Base-by-base conservation (phyloP, 2,797 vertebrate species). In the Pteronotus mesoamericanus region DNA sequence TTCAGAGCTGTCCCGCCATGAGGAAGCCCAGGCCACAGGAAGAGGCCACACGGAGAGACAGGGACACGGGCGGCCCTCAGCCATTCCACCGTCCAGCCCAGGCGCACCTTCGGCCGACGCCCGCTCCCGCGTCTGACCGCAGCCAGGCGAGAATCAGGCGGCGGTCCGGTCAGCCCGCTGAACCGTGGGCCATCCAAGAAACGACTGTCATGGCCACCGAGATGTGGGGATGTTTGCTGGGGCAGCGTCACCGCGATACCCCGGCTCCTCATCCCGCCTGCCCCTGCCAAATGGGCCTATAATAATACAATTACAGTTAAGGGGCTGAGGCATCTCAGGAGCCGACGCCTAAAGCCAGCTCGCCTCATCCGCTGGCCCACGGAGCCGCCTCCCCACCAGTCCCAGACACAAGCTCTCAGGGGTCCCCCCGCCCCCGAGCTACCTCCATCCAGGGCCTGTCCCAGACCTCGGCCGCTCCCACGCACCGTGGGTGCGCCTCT, bases 71-170 rank as follows among this genome's bases (percentile, higher is more conserved):
- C 5, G 1, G 7, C 71, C 83, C 39, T 6, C n/a, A 5, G 32
- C 16, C 0, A 1, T 2, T 22, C 53, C 39, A 0, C 16, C 8
- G 0, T 6, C 37, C 21, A 7, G 74, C 85, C 72, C 18, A 6
- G 55, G 0, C 0, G 1, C n/a, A 11, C 10, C 90, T 53, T 51
- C 75, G 11, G 34, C 61, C 8, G 51, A 51, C 9, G 9, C 66
- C 72, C 34, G 77, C 44, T 57, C 39, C 34, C n/a, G 9, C 14
- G 5, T 14, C 32, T 61, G 42, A 34, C 8, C 5, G 10, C 46
- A 22, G 9, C 24, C 72, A 9, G 46, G 74, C 48, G 18, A 39
- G 42, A 91, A 15, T 32, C 19, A 12, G 2, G 39, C 2, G 32
- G 29, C 4, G 4, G 5, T 6, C 11, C 29, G 15, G 16, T 4